Conservation (phyloP, 2,797 vertebrate genomes). For the Microchirus variegatus region DNA sequence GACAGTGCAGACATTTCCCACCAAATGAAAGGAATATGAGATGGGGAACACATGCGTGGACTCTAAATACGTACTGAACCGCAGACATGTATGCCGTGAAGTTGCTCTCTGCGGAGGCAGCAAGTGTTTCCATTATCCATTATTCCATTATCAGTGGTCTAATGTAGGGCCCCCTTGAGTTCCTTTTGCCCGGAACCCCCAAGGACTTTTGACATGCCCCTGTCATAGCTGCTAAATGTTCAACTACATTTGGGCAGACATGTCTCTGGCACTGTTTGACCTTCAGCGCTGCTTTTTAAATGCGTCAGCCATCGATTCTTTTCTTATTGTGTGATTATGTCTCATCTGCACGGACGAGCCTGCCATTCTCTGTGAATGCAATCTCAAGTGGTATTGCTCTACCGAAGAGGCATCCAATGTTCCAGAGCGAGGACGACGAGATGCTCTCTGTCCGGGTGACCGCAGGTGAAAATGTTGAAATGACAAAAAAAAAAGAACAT, state of each 20-base stretch:
- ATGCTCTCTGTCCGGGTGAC: background rate
- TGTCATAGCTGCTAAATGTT: background rate
- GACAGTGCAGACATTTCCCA: too few species aligned
- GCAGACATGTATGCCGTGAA: too few species aligned
- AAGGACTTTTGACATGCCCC: background rate
- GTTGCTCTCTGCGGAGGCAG: too few species aligned
- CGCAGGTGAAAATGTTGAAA: too few species aligned
- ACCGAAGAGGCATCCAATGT: background rate
- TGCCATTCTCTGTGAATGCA: background rate
- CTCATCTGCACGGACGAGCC: constrained; percentile 2
- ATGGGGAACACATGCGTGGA: too few species aligned
- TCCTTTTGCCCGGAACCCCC: background rate
- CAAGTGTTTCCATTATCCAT: too few species aligned
- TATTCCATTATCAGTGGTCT: too few species aligned
- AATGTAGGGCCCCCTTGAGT: too few species aligned
- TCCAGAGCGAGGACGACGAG: background rate
- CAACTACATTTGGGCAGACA: background rate
- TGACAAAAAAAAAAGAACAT: too few species aligned
- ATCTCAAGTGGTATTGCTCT: background rate
- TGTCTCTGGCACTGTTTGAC: background rate
- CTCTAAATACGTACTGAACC: too few species aligned
- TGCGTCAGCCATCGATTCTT: background rate
- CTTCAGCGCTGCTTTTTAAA: background rate
- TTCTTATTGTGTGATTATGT: constrained; percentile 6
- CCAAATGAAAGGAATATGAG: too few species aligned